Evolutionary conservation across 1,140 invertebrate genomes (phyloP).

Genomic region (Oreohelix idahoensis): DNA sequence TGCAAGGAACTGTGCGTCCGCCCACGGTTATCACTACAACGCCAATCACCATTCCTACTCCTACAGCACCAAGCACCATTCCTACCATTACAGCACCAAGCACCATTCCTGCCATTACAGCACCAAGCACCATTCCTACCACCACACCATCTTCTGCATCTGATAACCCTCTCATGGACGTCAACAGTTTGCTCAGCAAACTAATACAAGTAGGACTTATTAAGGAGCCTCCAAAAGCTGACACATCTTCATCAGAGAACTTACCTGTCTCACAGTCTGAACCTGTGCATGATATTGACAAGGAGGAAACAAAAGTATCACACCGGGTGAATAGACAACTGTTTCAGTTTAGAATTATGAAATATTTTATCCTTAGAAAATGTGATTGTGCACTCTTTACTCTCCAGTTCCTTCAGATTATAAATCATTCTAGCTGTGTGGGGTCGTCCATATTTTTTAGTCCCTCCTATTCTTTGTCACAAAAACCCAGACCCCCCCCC

Average conservation of each 20-base stretch:
- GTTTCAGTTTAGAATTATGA: no score
- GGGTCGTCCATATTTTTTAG: no score
- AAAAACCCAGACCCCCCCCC: no score
- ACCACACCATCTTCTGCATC: conserved; percentile 23
- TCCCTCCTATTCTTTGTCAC: no score
- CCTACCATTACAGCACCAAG: background rate
- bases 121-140: background rate
- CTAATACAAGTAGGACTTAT: conserved; percentile 89
- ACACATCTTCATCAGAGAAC: background rate
- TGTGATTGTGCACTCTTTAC: no score
- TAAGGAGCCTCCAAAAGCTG: conserved; percentile 49
- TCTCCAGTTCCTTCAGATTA: no score
- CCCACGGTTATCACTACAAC: background rate
- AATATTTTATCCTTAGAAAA: no score
- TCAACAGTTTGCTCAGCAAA: conserved; percentile 87
- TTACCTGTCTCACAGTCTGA: background rate
- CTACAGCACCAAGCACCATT: background rate
- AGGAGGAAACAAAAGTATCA: background rate
- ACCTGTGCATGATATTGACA: background rate
- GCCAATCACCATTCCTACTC: background rate
- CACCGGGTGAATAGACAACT: background rate
- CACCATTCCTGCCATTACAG: background rate
- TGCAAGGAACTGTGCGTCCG: background rate
- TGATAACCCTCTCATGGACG: conserved; percentile 76
- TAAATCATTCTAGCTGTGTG: no score